phyloP scores from a whole-genome alignment of 92 coral and sea anemone genomes.

The Porites evermanni region DNA sequence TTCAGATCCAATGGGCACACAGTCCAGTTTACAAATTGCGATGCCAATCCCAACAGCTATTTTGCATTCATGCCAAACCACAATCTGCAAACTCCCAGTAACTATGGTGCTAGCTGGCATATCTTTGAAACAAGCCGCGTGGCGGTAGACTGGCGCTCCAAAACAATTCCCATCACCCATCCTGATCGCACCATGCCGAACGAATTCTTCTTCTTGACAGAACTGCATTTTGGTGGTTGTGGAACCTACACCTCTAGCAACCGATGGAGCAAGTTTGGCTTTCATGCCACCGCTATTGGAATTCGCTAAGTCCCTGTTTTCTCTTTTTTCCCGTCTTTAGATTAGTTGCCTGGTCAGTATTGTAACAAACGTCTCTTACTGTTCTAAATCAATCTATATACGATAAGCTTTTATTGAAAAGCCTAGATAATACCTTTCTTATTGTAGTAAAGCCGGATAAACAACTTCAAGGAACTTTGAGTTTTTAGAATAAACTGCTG shows the following conservation, averaged over 20 bases:
- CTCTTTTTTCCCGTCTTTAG: not conserved
- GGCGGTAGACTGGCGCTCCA: slow-evolving; percentile 63
- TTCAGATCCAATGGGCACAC: slow-evolving; percentile 51
- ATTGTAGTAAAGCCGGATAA: no score
- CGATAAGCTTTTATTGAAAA: no score
- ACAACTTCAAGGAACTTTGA: no score
- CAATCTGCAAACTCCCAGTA: slow-evolving; percentile 1
- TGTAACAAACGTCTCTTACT: no score
- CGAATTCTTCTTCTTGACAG: slow-evolving; percentile 72
- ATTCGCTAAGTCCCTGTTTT: slow-evolving; percentile 42
- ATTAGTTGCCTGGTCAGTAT: no score
- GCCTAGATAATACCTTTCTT: no score
- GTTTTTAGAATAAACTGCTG: no score
- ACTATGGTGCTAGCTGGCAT: not conserved
- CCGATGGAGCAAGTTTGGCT: slow-evolving; percentile 52
- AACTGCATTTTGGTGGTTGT: slow-evolving; percentile 79
- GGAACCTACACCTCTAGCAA: slow-evolving; percentile 76
- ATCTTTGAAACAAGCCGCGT: slow-evolving; percentile 56
- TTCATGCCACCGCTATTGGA: slow-evolving; percentile 64
- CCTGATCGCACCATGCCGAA: slow-evolving; percentile 52
- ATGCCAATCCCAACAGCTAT: slow-evolving; percentile 24
- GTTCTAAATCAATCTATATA: no score
- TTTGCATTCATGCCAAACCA: slow-evolving; percentile 78
- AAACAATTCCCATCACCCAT: slow-evolving; percentile 21
- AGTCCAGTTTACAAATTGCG: no score